Base-by-base conservation (phyloP, 2,113 vertebrate genomes). In the Climacteris rufus region DNA sequence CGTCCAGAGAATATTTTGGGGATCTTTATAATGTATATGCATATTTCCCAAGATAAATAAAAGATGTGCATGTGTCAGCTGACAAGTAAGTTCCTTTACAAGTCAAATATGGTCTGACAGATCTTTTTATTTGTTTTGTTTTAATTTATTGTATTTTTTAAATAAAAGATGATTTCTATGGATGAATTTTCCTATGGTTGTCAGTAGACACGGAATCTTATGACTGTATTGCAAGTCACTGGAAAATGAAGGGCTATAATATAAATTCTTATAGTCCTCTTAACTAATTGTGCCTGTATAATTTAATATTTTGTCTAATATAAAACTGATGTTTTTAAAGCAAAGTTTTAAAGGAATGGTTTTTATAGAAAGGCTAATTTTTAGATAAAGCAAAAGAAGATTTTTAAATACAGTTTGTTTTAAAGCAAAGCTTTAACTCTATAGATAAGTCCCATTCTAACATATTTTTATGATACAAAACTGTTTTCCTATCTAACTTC, bases 311-410 rank as follows among this genome's bases (percentile, higher is more conserved):
- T 96, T 96, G 69, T 93, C 76, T 97, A 95, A 91, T 86, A 84
- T 89, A 92, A 91, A 90, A 50, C 12, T 92, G 54, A 61, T 79
- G 56, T 94, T 97, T 95, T 97, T 97, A 95, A 93, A 91, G 37
- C 50, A 78, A 80, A 93, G 52, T 94, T 96, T 92, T 97, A 90
- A 93, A 95, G 63, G 86, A 94, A 77, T 91, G 79, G 81, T 86
- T 97, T 97, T 96, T 96, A 91, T 96, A 95, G 92, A 74, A 93
- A 97, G 88, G 71, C 56, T 94, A 76, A 70, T 97, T 97, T 96
- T 97, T 98, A 97, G 95, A 95, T 95, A 97, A 94, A 93, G 61
- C 19, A 96, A 88, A 90, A 93, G 85, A 80, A 91, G 83, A 89
- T 96, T 96, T 94, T 96, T 86, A 94, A 97, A 81, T 74, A 80